Percentiles rank a stretch among this genome's conserved stretches.
Conservation (phyloP, 2,113 vertebrate genomes). For the Egretta garzetta region DNA sequence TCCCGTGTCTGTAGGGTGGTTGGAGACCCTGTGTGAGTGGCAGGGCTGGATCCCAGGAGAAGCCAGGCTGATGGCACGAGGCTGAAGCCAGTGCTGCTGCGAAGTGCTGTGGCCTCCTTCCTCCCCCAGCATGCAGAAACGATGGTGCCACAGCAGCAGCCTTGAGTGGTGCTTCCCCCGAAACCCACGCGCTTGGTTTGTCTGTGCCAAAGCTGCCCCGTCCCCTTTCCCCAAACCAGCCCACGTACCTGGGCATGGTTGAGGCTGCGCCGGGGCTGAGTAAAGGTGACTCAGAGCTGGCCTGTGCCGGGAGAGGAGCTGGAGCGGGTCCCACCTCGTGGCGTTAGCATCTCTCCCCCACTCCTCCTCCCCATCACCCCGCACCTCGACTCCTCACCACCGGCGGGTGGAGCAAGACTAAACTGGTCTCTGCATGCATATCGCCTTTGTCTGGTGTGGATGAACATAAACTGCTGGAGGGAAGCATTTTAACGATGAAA, state of each 20-base stretch:
- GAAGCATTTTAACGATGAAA: not conserved
- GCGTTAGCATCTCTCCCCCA: not conserved
- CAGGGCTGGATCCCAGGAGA: not conserved
- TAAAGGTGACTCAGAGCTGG: conserved; percentile 5
- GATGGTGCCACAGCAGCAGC: not conserved
- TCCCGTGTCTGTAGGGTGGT: not conserved
- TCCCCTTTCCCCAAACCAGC: not conserved
- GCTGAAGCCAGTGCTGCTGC: not conserved
- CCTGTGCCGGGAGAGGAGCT: not conserved
- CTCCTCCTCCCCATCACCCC: not conserved
- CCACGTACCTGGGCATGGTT: not conserved
- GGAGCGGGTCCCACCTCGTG: not conserved
- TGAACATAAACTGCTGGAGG: conserved; percentile 38
- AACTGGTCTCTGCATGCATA: conserved; percentile 30
- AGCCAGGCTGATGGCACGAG: rapidly evolving
- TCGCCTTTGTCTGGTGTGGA: conserved; percentile 8
- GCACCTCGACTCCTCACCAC: not conserved
- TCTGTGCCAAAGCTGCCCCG: rapidly evolving
- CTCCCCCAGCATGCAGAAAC: rapidly evolving
- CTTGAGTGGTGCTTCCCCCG: not conserved
- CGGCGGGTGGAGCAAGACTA: conserved; percentile 9
- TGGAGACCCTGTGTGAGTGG: not conserved
- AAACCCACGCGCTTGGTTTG: rapidly evolving
- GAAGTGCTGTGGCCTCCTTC: rapidly evolving
- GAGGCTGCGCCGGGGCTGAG: not conserved